Evolutionary conservation across 2,797 vertebrate genomes (phyloP).

Genomic region (Chelon auratus): DNA sequence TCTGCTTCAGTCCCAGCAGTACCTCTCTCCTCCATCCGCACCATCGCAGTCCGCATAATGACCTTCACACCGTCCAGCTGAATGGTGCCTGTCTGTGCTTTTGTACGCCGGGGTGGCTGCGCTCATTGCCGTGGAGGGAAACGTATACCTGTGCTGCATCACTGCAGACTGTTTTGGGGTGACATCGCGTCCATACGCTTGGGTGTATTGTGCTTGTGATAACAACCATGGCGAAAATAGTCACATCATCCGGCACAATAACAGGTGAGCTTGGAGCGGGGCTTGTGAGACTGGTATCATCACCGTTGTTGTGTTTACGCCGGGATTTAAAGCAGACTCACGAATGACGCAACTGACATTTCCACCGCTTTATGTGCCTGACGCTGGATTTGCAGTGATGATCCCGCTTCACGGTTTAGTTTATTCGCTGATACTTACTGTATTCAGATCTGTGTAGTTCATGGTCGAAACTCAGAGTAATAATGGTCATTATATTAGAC

Average conservation of each 20-base stretch:
- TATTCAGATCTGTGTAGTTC: background rate
- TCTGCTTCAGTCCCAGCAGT: conserved; percentile 32
- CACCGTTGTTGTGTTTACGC: conserved; percentile 19
- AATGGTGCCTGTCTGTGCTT: conserved; percentile 24
- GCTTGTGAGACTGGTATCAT: background rate
- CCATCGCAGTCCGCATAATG: conserved; percentile 32
- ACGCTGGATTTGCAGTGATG: conserved; percentile 18
- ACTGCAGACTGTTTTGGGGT: conserved; percentile 46
- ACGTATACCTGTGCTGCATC: conserved; percentile 49
- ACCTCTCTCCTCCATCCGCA: conserved; percentile 21
- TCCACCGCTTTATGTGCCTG: conserved; percentile 41
- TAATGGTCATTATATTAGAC: too few relatives aligned
- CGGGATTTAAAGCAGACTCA: conserved; percentile 46
- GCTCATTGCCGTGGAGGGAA: conserved; percentile 24
- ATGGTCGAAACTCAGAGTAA: too few relatives aligned
- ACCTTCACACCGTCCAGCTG: conserved; percentile 40
- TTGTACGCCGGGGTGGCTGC: conserved; percentile 25
- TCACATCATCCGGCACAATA: conserved; percentile 49
- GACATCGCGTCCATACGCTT: conserved; percentile 28
- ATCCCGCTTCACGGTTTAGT: conserved; percentile 27
- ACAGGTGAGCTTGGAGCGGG: conserved; percentile 68
- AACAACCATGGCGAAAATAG: conserved; percentile 77
- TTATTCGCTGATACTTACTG: background rate
- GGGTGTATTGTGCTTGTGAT: conserved; percentile 21
- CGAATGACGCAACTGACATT: conserved; percentile 72